Conservation (phyloP, 2,888 invertebrate species). For the Cryptops parisi region DNA sequence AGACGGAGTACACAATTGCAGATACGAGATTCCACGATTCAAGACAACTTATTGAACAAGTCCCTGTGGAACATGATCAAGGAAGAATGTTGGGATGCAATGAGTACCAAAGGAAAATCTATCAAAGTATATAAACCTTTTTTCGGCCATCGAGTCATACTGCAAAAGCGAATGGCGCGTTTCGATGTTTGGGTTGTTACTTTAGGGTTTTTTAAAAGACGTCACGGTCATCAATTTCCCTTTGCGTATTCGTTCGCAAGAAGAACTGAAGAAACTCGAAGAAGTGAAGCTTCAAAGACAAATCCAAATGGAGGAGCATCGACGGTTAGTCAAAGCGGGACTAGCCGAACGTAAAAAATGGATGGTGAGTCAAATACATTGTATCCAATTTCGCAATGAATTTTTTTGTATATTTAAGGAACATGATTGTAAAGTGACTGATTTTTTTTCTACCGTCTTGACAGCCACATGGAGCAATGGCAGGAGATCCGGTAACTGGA, state of each 20-base stretch:
- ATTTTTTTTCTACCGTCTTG: too few relatives aligned
- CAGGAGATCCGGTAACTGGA: too few relatives aligned
- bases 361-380: too few relatives aligned
- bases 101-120: neutral
- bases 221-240: neutral
- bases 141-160: too few relatives aligned
- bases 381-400: too few relatives aligned
- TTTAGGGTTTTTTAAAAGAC: neutral
- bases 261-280: neutral
- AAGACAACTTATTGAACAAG: neutral
- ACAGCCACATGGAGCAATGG: too few relatives aligned
- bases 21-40: neutral
- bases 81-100: slow-evolving; percentile 8
- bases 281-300: neutral
- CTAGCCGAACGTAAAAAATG: too few relatives aligned
- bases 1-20: neutral
- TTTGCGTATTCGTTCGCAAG: neutral
- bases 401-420: too few relatives aligned
- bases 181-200: neutral
- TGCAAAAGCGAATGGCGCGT: too few relatives aligned
- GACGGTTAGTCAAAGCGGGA: too few relatives aligned
- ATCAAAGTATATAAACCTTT: neutral
- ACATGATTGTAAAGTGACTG: too few relatives aligned
- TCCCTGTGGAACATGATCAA: neutral
- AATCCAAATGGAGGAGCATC: too few relatives aligned